phyloP scores from a whole-genome alignment of 2,113 vertebrate genomes.

The Cheirogaleus medius region DNA sequence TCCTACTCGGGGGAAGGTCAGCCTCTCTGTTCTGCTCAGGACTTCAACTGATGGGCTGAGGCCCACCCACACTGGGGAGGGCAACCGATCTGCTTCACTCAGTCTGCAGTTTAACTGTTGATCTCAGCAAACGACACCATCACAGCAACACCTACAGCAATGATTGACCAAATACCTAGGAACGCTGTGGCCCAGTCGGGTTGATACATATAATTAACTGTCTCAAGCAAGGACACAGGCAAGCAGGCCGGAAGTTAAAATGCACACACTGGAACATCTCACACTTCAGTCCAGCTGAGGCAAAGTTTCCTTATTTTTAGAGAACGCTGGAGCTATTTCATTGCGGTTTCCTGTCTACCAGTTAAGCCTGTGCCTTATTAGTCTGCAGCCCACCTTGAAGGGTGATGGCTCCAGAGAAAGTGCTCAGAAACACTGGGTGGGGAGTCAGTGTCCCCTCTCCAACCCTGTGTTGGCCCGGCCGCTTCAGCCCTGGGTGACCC shows the following conservation, averaged over 20 bases:
- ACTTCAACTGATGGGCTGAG: neutral
- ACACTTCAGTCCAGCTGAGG: neutral
- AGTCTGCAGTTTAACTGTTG: neutral
- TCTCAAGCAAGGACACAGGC: neutral
- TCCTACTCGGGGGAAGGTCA: neutral
- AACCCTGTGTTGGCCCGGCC: neutral
- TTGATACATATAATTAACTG: neutral
- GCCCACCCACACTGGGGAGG: neutral
- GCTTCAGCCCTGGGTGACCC: neutral
- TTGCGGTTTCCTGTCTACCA: neutral
- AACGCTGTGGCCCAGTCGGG: neutral
- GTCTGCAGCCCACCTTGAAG: neutral
- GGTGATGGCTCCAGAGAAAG: too few species aligned
- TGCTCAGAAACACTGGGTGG: rapidly evolving
- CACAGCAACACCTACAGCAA: neutral
- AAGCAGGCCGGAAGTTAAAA: neutral
- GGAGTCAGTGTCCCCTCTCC: neutral
- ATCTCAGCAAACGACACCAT: neutral
- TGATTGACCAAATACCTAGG: neutral
- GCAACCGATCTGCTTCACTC: neutral
- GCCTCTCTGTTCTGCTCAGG: neutral
- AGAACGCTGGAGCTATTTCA: neutral
- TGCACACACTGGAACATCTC: neutral
- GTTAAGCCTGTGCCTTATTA: neutral
- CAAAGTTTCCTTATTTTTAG: neutral